Evolutionary conservation across 2,797 vertebrate species (phyloP).

Genomic region (Leptatherina wallacei): DNA sequence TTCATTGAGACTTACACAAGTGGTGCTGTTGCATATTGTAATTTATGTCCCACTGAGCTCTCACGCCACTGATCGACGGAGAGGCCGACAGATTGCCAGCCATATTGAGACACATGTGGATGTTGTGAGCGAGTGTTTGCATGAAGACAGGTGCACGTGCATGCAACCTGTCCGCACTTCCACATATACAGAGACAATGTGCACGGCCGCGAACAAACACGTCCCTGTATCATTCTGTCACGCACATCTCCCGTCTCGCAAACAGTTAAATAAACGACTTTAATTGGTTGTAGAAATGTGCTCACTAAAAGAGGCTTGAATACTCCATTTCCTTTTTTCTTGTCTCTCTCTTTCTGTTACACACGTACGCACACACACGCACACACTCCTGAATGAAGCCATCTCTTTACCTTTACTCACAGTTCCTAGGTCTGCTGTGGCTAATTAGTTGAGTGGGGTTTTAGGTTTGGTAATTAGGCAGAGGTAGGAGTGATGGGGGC

Average conservation of each 20-base stretch:
- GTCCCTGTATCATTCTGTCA: constrained; percentile 70
- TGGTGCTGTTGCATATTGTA: constrained; percentile 74
- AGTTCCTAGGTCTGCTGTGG: constrained; percentile 90
- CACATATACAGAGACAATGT: constrained; percentile 39
- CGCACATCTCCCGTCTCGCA: constrained; percentile 65
- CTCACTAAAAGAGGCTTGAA: constrained; percentile 63
- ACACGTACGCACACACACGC: constrained; percentile 34
- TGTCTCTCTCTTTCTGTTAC: constrained; percentile 65
- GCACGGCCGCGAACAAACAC: constrained; percentile 60
- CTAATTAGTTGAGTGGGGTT: constrained; percentile 91
- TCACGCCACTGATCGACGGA: constrained; percentile 69
- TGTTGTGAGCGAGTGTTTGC: constrained; percentile 27
- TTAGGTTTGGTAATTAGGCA: constrained; percentile 86
- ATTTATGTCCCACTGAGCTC: constrained; percentile 79
- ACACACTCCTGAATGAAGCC: constrained; percentile 81
- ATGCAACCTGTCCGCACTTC: constrained; percentile 18
- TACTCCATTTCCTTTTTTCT: constrained; percentile 74
- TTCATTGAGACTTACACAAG: constrained; percentile 79
- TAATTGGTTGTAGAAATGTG: constrained; percentile 77
- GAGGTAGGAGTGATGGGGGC: constrained; percentile 79
- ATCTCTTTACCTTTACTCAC: constrained; percentile 90
- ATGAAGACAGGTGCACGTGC: constrained; percentile 5
- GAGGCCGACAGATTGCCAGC: constrained; percentile 73
- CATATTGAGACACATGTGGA: constrained; percentile 69
- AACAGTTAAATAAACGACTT: constrained; percentile 79